A percentile compares a stretch with the other conserved stretches of the same genome.
Conservation (phyloP, 1,140 invertebrate species). For the Diprion similis region DNA sequence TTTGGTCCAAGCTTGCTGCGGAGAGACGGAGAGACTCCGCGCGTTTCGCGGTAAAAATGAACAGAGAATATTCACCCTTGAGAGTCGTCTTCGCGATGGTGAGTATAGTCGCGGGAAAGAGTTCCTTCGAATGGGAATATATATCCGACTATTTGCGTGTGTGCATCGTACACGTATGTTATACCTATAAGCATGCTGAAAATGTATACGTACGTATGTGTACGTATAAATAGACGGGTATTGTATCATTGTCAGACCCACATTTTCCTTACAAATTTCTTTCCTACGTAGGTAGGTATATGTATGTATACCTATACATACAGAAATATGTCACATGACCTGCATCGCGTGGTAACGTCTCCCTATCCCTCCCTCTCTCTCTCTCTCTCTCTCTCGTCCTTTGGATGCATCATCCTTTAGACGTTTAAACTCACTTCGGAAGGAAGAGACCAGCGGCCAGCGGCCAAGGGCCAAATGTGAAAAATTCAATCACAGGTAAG, state of each 20-base stretch:
- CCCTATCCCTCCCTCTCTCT: no score
- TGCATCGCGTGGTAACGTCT: no score
- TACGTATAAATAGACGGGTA: conserved; percentile 1
- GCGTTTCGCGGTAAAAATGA: conserved; percentile 1
- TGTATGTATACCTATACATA: no score
- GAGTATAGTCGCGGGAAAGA: not conserved
- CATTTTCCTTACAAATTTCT: not conserved
- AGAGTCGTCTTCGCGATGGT: not conserved
- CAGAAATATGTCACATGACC: no score
- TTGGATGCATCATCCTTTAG: no score
- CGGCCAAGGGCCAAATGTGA: no score
- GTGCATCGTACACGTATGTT: no score
- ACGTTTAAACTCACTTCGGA: no score
- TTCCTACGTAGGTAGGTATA: not conserved
- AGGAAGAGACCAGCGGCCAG: no score
- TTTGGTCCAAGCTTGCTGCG: not conserved
- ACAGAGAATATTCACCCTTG: not conserved
- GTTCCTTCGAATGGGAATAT: not conserved
- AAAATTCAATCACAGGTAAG: no score
- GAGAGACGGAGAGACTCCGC: not conserved
- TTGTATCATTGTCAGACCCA: conserved; percentile 7
- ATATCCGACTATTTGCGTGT: no score
- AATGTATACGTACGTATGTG: not conserved
- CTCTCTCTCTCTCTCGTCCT: no score
- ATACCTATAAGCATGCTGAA: not conserved